Base-by-base conservation (phyloP, 2,113 vertebrate genomes). In the Misgurnus anguillicaudatus region DNA sequence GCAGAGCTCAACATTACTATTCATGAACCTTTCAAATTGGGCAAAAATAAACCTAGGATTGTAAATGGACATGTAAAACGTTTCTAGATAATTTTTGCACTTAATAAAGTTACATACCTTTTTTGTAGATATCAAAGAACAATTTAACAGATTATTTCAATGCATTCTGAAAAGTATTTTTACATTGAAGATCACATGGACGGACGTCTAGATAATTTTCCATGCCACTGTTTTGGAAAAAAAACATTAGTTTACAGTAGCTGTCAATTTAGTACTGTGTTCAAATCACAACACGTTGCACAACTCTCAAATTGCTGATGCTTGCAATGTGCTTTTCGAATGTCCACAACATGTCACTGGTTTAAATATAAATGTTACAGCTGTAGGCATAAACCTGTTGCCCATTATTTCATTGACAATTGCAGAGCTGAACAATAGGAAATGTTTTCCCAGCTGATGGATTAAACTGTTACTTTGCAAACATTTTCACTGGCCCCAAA, bases 291-390 rank as follows among this genome's bases (percentile, higher is more conserved):
- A 53, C n/a, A 53, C 16, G 14, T 64, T 69, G 21, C 48, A 51
- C 48, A 51, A 51, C 66, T 51, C 39, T 42, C n/a, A 2, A 51
- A 48, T 31, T 68, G 66, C 66, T 69, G 66, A 68, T 31, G 21
- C 66, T 51, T 68, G 45, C 66, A 51, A 13, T 68, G 48, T 51
- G 14, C 4, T 16, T 51, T 51, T 51, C 48, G 11, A 51, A 51
- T 51, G 48, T 51, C 48, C 48, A 51, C 13, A 51, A 51, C 48
- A 51, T 68, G 66, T 17, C 45, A 68, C 31, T 68, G 21, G 48
- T 16, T 68, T 68, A 68, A 31, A 68, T 16, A 16, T 68, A 11
- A 16, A 9, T 31, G 19, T 67, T 51, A 31, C 45, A 68, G 24
- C 36, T 71, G 53, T 38, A 19, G 9, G 47, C 17, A 71, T 39